Evolutionary conservation across 2,888 invertebrate species (phyloP).

Genomic region (Altica lythri): DNA sequence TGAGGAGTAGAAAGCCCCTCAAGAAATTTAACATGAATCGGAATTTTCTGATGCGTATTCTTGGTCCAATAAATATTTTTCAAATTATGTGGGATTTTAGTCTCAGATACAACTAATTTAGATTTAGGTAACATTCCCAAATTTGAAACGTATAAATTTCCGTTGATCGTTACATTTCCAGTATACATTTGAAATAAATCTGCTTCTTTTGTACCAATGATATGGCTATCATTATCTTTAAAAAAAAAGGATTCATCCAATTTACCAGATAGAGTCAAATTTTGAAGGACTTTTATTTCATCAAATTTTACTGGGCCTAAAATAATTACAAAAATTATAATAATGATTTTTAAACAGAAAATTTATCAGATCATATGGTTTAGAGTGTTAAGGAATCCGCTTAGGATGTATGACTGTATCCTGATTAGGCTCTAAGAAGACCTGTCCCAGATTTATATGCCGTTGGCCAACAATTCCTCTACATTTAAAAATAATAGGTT

Average conservation of each 20-base stretch:
- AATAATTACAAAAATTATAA: no score
- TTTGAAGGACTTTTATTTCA: slow-evolving; percentile 40
- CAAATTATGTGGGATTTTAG: slow-evolving; percentile 41
- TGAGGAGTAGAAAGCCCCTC: slow-evolving; percentile 48
- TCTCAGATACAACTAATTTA: slow-evolving; percentile 42
- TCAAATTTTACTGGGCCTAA: slow-evolving; percentile 48
- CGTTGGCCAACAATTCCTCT: no score
- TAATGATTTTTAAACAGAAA: not conserved
- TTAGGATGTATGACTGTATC: no score
- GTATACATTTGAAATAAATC: slow-evolving; percentile 51
- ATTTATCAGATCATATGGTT: no score
- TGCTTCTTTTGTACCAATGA: slow-evolving; percentile 45
- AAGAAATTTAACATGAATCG: slow-evolving; percentile 44
- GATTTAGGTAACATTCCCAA: slow-evolving; percentile 39
- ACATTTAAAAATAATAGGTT: no score
- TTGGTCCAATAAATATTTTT: slow-evolving; percentile 51
- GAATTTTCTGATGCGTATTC: slow-evolving; percentile 49
- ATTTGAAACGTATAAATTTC: slow-evolving; percentile 48
- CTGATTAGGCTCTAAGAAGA: no score
- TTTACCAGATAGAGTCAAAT: slow-evolving; percentile 42
- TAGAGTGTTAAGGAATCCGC: no score
- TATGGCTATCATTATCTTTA: slow-evolving; percentile 40
- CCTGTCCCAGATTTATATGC: no score
- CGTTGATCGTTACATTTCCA: slow-evolving; percentile 50
- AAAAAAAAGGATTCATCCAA: slow-evolving; percentile 34